Base-by-base conservation (phyloP, 2,797 vertebrate genomes). In the Pseudopleuronectes americanus region DNA sequence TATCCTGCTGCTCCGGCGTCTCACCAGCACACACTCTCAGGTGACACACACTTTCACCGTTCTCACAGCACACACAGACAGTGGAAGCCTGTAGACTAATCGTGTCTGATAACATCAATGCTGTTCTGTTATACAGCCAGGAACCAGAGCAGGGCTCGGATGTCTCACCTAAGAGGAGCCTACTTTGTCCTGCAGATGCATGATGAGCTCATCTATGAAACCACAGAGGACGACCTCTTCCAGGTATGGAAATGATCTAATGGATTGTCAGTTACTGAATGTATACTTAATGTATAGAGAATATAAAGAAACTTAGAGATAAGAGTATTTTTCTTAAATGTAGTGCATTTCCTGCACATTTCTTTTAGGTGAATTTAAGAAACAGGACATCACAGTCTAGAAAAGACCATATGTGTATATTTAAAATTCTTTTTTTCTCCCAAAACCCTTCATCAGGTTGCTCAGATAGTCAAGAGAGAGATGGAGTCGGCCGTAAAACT, bases 101-200 rank as follows among this genome's bases (percentile, higher is more conserved):
- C n/a, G 24, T 3, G 6, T 60, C 57, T 65, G 16, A 73, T 36
- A 3, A 36, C 1, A 10, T 8, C 65, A 26, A 53, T 51, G 51
- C 51, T 68, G 38, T 80, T 21, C 41, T 14, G 45, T 64, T 33
- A 4, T 67, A 47, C 86, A 73, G 85, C 14, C 0, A 84, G 70
- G 73, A 91, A 74, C 70, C 84, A 73, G 36, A 81, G 71, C 7
- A 82, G 84, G 60, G 76, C 80, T 22, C 69, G 84, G 65, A 75
- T 79, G 23, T 76, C 91, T 3, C 89, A 60, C 4, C 92, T 81
- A 55, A 86, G 89, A 16, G 97, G 98, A 64, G 97, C 93, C 14
- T 99, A 96, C 89, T 97, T 99, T 23, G 83, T 99, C 59, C 96
- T 99, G 47, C 98, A 99, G n/a, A 94, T 99, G 70, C 97, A 99